phyloP scores from a whole-genome alignment of 2,113 vertebrate genomes.

The Leuciscus idus region DNA sequence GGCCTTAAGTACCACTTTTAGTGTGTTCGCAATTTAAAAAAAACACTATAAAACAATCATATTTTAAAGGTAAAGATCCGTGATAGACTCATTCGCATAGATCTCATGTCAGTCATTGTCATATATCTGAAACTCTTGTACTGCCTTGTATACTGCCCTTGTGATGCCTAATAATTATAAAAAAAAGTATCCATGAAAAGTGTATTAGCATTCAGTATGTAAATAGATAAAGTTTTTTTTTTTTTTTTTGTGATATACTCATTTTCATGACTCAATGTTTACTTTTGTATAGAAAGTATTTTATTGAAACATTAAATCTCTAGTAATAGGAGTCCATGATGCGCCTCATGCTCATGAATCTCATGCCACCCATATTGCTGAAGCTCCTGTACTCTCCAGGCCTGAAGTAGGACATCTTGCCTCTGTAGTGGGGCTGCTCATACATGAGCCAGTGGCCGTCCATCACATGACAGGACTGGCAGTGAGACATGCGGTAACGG shows the following conservation, averaged over 20 bases:
- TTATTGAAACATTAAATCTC: background rate
- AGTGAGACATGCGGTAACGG: constrained; percentile 68
- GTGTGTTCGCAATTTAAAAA: too few species aligned
- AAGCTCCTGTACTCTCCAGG: constrained; percentile 66
- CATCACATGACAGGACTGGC: constrained; percentile 68
- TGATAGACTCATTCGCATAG: background rate
- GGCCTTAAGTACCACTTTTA: too few species aligned
- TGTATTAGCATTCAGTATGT: background rate
- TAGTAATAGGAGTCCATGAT: constrained; percentile 35
- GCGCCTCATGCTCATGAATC: constrained; percentile 42
- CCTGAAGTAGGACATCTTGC: constrained; percentile 59
- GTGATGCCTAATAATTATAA: background rate
- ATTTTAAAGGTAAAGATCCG: background rate
- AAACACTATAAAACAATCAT: background rate
- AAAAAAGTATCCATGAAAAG: background rate
- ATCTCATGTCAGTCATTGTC: background rate
- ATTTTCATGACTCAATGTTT: constrained; percentile 11
- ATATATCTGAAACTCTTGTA: background rate
- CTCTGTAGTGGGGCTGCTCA: constrained; percentile 64
- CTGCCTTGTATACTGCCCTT: background rate
- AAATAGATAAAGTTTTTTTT: background rate
- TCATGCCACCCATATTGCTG: constrained; percentile 40
- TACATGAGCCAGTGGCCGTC: constrained; percentile 70
- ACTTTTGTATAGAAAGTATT: constrained; percentile 8
- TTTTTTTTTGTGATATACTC: background rate